Percentiles rank a stretch among this genome's conserved stretches.
Conservation (phyloP, 1,140 invertebrate genomes). For the Acromyrmex charruanus region DNA sequence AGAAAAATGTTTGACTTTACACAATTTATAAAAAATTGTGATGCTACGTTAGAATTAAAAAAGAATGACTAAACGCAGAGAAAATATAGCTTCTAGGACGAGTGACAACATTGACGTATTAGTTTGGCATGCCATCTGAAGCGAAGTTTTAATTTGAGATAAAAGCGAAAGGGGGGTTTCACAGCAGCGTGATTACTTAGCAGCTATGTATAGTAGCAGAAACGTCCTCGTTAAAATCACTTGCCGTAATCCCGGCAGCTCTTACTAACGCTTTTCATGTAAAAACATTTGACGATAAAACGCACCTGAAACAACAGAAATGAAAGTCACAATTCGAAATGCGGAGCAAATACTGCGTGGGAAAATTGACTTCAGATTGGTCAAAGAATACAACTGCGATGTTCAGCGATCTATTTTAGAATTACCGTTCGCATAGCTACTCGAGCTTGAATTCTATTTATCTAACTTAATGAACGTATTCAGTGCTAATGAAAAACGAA, state of each 20-base stretch:
- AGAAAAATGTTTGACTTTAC: background rate
- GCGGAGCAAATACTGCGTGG: background rate
- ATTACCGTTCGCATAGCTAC: slow-evolving; percentile 4
- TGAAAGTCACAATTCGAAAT: slow-evolving; percentile 39
- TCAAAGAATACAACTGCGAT: slow-evolving; percentile 31
- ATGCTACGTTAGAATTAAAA: background rate
- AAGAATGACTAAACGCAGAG: background rate
- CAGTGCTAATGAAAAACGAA: slow-evolving; percentile 3
- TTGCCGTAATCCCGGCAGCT: slow-evolving; percentile 48
- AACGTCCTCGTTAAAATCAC: slow-evolving; percentile 62
- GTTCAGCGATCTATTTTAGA: slow-evolving; percentile 18
- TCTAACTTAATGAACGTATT: slow-evolving; percentile 20
- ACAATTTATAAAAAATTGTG: background rate
- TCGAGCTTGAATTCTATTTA: slow-evolving; percentile 18
- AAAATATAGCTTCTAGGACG: slow-evolving; percentile 7
- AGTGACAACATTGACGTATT: slow-evolving; percentile 39
- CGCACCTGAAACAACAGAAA: slow-evolving; percentile 57
- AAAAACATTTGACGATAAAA: slow-evolving; percentile 50
- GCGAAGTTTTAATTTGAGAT: slow-evolving; percentile 75
- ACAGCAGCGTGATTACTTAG: slow-evolving; percentile 58
- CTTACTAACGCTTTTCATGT: slow-evolving; percentile 43
- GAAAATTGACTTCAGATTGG: slow-evolving; percentile 30
- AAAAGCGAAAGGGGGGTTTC: slow-evolving; percentile 63
- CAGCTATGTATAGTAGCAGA: slow-evolving; percentile 30
- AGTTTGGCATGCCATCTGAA: slow-evolving; percentile 45